Evolutionary conservation across 2,888 invertebrate species (phyloP), one percentile per base, ranked within the genome.

Genomic region (Antheraea assamensis): DNA sequence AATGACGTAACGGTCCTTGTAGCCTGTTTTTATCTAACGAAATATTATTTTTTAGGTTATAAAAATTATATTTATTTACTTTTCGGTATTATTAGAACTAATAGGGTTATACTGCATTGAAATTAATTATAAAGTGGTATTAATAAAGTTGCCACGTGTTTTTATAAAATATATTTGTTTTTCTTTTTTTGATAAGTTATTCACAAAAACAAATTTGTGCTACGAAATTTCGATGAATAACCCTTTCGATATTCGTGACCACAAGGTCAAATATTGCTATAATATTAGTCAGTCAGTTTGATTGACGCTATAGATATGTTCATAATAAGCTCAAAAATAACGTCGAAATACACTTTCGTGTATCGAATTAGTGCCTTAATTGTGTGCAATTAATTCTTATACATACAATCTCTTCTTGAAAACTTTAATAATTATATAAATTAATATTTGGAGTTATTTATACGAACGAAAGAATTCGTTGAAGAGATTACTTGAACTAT

Each of bases 81-180:
- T 75, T 74, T 74, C 72, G 73, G 74, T 76, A 76, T 71, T 77
- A 74, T 75, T 75, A 78, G 80, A 84, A 58, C 80, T 81, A 83
- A 81, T 75, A 75, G 74, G 71, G 61, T 47, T 42, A 31, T 72
- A 70, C 42, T 75, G 74, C 74, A 76, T 76, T 76, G 76, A 58
- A 1, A 24, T 1, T 7, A 19, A 55, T 7, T 55, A 7, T 24
- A 24, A 24, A 58, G 7, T 10, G 5, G 10, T 13, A 13, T n/a
- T 24, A 10, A 24, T n/a, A 58, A 24, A 24, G 24, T 58, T 58
- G 58, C 58, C 24, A 24, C 24, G 24, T 24, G 10, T 7, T 58
- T n/a, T 58, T 24, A 58, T 24, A 21, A 52, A 21, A 19, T 52
- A 2, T 52, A 7, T 47, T 15, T 4, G 42, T 42, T 19, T 49